These are phyloP conservation scores for Ciona savignyi DNA, from an alignment of 23 tunicate species.

Conservation along the genomic window DNA sequence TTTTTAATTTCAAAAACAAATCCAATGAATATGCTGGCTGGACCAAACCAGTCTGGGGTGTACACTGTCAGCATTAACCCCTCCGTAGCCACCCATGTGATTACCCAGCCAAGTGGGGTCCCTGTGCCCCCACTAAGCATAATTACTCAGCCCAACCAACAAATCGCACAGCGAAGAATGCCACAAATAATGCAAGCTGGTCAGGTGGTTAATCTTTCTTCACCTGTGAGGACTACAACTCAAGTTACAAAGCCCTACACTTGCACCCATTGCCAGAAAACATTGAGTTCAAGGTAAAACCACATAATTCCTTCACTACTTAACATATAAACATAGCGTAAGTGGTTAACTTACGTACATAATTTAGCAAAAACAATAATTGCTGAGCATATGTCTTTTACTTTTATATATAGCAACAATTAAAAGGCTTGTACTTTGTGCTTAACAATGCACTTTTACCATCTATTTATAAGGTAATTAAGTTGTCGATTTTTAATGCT, in stretches of 20 bases:
- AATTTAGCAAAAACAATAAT: no score
- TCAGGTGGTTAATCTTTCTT: conserved; percentile 45
- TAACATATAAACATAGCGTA: no score
- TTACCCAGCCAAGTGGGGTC: conserved; percentile 10
- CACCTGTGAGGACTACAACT: conserved; percentile 31
- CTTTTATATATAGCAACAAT: no score
- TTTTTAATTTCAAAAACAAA: no score
- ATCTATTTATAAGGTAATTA: no score
- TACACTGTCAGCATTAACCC: conserved; percentile 50
- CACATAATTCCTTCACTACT: no score
- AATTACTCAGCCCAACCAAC: conserved; percentile 35
- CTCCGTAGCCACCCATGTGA: conserved; percentile 17
- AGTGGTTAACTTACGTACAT: no score
- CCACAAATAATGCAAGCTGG: conserved; percentile 27
- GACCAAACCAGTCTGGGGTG: conserved; percentile 31
- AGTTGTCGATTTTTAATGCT: no score
- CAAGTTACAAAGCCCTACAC: conserved; percentile 11
- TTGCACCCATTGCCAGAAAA: conserved; percentile 35
- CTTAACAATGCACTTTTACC: no score
- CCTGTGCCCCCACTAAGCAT: conserved; percentile 26
- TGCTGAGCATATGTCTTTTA: no score
- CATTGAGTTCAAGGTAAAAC: conserved; percentile 38
- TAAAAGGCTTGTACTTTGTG: no score
- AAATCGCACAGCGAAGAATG: conserved; percentile 7
- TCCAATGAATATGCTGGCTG: conserved; percentile 39